Evolutionary conservation across 2,113 vertebrate genomes (phyloP).

Genomic region (Apodemus speciosus): DNA sequence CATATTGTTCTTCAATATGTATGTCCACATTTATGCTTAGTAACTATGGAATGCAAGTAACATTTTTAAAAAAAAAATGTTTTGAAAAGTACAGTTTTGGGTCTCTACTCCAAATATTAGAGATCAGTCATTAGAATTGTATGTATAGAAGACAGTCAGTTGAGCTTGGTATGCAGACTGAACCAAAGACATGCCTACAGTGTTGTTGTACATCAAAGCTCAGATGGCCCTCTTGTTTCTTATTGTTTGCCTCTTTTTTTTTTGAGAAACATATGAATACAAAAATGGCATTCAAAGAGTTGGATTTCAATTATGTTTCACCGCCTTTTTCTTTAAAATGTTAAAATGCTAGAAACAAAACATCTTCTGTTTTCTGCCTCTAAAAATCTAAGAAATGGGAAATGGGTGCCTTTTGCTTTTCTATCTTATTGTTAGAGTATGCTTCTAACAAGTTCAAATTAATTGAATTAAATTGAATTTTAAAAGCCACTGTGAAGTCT

Average conservation of each 20-base stretch:
- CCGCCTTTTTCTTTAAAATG: conserved; percentile 56
- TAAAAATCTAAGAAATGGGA: conserved; percentile 56
- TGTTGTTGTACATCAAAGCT: conserved; percentile 27
- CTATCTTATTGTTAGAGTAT: conserved; percentile 44
- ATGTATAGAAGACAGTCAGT: background rate
- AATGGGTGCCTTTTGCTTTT: conserved; percentile 46
- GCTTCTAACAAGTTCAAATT: conserved; percentile 38
- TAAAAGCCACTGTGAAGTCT: conserved; percentile 2
- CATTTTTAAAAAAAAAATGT: background rate
- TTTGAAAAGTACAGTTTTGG: background rate
- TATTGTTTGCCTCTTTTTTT: conserved; percentile 27
- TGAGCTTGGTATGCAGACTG: background rate
- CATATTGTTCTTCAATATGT: conserved; percentile 12
- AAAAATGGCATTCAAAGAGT: conserved; percentile 2
- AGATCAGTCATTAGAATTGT: background rate
- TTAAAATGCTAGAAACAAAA: conserved; percentile 49
- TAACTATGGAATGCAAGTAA: conserved; percentile 18
- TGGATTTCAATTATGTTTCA: conserved; percentile 45
- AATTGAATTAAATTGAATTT: background rate
- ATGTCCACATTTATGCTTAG: conserved; percentile 43
- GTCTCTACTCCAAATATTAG: conserved; percentile 35
- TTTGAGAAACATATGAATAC: conserved; percentile 54
- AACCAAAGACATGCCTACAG: conserved; percentile 19
- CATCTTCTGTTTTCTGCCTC: conserved; percentile 7
- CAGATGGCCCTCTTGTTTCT: conserved; percentile 20